Evolutionary conservation across 35 echinoderm and acorn worm genomes (phyloP).

Genomic region (Heliocidaris tuberculata): DNA sequence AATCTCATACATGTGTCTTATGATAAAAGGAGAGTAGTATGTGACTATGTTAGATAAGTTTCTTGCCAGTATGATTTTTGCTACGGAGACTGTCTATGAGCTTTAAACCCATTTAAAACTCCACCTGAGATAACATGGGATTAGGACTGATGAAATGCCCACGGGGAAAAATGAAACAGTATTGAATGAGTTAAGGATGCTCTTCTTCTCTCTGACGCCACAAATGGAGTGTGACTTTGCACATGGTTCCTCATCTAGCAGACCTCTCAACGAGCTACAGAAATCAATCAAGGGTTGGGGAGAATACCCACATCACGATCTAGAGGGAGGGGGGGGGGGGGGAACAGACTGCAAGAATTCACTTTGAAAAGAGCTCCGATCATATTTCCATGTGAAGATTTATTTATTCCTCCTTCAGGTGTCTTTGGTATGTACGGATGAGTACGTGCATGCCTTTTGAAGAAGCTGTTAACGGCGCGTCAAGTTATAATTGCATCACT

Average conservation of each 20-base stretch:
- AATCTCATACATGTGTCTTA: too few relatives aligned
- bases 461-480: neutral
- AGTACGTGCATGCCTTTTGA: neutral
- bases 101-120: too few relatives aligned
- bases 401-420: neutral
- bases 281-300: neutral
- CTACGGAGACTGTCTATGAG: too few relatives aligned
- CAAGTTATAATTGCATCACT: neutral
- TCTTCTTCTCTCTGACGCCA: neutral
- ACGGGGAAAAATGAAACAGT: neutral
- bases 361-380: neutral
- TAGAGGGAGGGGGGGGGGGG: neutral
- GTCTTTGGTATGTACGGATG: neutral
- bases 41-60: too few relatives aligned
- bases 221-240: neutral
- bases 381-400: slow-evolving; percentile 12
- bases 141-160: neutral
- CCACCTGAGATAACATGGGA: neutral
- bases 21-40: too few relatives aligned
- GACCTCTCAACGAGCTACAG: neutral
- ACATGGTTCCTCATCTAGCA: neutral
- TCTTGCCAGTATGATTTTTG: too few relatives aligned
- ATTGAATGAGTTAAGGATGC: neutral
- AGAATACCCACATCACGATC: neutral
- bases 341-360: neutral